phyloP scores from a whole-genome alignment of 2,888 invertebrate species.

The Drosophila atripex region DNA sequence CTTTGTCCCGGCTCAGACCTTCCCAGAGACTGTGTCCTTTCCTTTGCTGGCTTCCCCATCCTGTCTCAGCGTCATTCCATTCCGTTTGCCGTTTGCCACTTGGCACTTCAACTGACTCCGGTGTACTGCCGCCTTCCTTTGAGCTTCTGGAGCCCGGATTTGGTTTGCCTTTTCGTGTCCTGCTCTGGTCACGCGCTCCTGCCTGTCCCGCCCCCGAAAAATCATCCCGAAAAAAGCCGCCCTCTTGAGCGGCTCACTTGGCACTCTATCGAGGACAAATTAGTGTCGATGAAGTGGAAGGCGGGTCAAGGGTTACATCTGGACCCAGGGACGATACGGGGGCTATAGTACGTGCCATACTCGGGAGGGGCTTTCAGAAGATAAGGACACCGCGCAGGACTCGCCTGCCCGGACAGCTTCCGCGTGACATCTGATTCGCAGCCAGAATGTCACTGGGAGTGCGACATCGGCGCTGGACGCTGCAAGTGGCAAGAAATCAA shows the following conservation, averaged over 20 bases:
- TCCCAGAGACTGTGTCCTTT: constrained; percentile 7
- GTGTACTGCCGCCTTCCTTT: constrained; percentile 27
- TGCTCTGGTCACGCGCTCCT: constrained; percentile 56
- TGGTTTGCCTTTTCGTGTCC: constrained; percentile 39
- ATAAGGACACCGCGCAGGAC: too few relatives aligned
- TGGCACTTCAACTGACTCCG: constrained; percentile 71
- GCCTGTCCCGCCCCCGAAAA: constrained; percentile 23
- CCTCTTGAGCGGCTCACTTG: constrained; percentile 56
- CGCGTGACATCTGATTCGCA: constrained; percentile 52
- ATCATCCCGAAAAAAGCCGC: neutral
- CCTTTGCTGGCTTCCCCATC: constrained; percentile 5
- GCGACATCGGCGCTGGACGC: constrained; percentile 66
- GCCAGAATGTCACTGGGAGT: constrained; percentile 62
- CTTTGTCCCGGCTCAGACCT: constrained; percentile 46
- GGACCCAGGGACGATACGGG: too few relatives aligned
- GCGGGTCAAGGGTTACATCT: neutral
- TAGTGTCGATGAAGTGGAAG: constrained; percentile 63
- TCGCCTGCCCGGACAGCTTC: too few relatives aligned
- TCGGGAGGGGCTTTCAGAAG: too few relatives aligned
- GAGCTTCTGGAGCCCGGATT: neutral
- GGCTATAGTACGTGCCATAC: too few relatives aligned
- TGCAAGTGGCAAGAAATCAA: constrained; percentile 75
- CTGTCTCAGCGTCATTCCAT: constrained; percentile 2
- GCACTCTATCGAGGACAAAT: constrained; percentile 68
- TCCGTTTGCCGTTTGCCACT: constrained; percentile 64